Base-by-base conservation (phyloP, 2,113 vertebrate species). In the Grus americana region DNA sequence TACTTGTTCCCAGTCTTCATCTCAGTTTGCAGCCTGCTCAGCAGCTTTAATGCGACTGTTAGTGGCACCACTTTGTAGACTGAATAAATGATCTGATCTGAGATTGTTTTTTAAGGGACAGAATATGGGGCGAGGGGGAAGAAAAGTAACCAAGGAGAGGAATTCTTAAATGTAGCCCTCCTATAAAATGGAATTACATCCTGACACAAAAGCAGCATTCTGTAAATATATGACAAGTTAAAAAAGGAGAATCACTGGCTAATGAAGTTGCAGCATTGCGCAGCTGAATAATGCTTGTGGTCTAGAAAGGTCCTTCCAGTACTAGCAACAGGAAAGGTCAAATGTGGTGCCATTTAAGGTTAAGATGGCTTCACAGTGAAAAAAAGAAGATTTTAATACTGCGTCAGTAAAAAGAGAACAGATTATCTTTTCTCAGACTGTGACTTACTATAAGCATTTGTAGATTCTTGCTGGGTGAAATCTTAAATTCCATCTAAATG, bases 401-500 rank as follows among this genome's bases (percentile, higher is more conserved):
- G 40, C 10, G 14, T 21, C 67, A 88, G 74, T 82, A 90, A 92
- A 92, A 96, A 84, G 67, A 80, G 86, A 81, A 86, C 75, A 92
- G 86, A 92, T 97, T 97, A 94, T 94, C 84, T 90, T 90, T 97
- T 96, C 87, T 95, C 89, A 92, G 88, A 44, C 91, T 95, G 55
- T 42, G 91, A 74, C 83, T 97, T 95, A 88, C 63, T 93, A 89
- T 82, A 96, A 92, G 93, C 82, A 92, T 97, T 97, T 92, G 90
- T 86, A 84, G 83, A 97, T 94, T 96, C 96, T 97, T 97, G 82
- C 62, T 91, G 92, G 84, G 96, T 95, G 96, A 97, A 97, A 97
- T 97, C 95, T 96, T 97, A 96, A 98, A 97, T 97, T 98, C 97
- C 98, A 97, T 97, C 95, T 97, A 97, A 97, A 97, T 97, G 92